Evolutionary conservation across 2,797 vertebrate genomes (phyloP).

Genomic region (Neosalanx taihuensis): DNA sequence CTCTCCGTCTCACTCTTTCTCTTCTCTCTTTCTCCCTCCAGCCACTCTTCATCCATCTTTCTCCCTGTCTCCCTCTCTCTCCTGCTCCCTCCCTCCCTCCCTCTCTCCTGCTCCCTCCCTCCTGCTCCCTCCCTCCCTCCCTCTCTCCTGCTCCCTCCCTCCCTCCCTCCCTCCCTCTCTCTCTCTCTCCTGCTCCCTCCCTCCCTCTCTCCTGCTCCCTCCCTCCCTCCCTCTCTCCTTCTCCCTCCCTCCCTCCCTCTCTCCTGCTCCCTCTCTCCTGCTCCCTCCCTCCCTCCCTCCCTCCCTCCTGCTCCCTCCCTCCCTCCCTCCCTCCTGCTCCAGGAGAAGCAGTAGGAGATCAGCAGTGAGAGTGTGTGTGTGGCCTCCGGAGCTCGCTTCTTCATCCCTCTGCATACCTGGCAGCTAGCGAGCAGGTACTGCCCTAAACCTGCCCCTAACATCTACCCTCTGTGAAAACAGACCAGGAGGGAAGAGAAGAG

Average conservation of each 20-base stretch:
- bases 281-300: neutral
- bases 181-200: neutral
- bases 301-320: neutral
- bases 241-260: too few species aligned
- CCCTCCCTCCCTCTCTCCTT: too few species aligned
- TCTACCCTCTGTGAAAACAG: conserved; percentile 71
- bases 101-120: neutral
- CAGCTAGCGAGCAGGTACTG: conserved; percentile 57
- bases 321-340: neutral
- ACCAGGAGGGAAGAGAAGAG: conserved; percentile 48
- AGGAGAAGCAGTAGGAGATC: too few species aligned
- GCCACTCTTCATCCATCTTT: too few species aligned
- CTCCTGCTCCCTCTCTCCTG: neutral
- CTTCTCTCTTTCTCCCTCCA: neutral
- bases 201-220: conserved; percentile 11
- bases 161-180: neutral
- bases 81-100: neutral
- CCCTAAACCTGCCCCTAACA: conserved; percentile 66
- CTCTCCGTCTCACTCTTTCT: neutral
- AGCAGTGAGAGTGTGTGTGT: conserved; percentile 30
- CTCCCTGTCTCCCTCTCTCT: neutral
- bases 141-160: neutral
- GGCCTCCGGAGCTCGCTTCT: conserved; percentile 50
- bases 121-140: neutral
- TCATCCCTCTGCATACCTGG: conserved; percentile 58